Evolutionary conservation across 2,797 vertebrate species (phyloP), one percentile per base, ranked within the genome.

Genomic region (Coluber constrictor): DNA sequence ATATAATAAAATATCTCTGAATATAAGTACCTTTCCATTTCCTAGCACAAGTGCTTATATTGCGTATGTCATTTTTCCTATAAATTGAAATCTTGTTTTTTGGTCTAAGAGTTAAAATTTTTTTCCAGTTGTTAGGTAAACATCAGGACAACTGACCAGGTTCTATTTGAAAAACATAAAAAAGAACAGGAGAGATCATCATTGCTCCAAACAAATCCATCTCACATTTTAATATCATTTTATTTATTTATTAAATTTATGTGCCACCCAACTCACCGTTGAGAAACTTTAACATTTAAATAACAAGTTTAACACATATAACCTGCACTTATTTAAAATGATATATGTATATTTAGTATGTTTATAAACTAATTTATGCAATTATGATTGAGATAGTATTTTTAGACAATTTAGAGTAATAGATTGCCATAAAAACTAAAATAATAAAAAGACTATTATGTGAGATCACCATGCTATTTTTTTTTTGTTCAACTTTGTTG

Each of bases 391-490:
- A 29, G 11, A 95, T 83, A 96, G 70, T 95, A 29, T 95, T 96
- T 97, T 60, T 92, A 96, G 88, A 51, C 94, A 96, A 51, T 90
- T 93, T 93, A 70, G 54, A 90, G 96, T 96, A 96, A 87, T 93
- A 95, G 93, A 93, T 96, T 59, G 93, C 94, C 94, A 92, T 92
- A 94, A 66, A 87, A 96, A 11, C 8, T 86, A 92, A 93, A 61
- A 89, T 92, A 93, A 91, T 93, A 95, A 92, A 88, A 57, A 10
- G 91, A 0, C 94, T 96, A 94, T 95, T 96, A 94, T 54, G 1
- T 32, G 70, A 94, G 12, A 10, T 94, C 16, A 86, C 92, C 90
- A 66, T 89, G 90, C n/a, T 92, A 90, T 47, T 92, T 95, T 70
- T 96, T 83, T 93, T 83, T 93, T 95, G 87, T 57, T 93, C 70